phyloP scores from a whole-genome alignment of 2,797 vertebrate species.

The Rhyacichthys aspro region DNA sequence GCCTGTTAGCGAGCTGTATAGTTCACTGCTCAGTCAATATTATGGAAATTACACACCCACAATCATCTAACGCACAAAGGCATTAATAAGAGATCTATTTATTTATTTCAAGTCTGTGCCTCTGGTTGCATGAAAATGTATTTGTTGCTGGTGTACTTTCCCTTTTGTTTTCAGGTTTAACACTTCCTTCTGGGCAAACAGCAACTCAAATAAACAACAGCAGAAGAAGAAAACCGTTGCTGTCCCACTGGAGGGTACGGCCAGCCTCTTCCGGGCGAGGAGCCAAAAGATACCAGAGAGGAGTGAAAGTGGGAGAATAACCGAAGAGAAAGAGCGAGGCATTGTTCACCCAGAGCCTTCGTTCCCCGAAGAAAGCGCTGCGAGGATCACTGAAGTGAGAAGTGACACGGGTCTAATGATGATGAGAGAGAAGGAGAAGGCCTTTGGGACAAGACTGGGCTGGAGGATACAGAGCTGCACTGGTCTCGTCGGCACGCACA shows the following conservation, averaged over 20 bases:
- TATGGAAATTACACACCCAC: background rate
- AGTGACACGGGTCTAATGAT: slow-evolving; percentile 67
- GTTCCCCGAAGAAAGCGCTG: slow-evolving; percentile 35
- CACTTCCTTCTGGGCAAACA: slow-evolving; percentile 21
- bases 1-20: background rate
- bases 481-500: slow-evolving; percentile 14
- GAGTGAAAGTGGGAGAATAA: slow-evolving; percentile 14
- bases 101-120: background rate
- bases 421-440: slow-evolving; percentile 43
- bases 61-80: slow-evolving; percentile 6
- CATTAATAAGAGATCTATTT: background rate
- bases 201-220: background rate
- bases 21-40: slow-evolving; percentile 12
- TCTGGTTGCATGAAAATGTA: background rate
- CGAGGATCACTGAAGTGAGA: slow-evolving; percentile 46
- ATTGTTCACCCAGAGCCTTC: slow-evolving; percentile 47
- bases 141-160: slow-evolving; percentile 23
- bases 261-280: slow-evolving; percentile 22
- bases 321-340: slow-evolving; percentile 32
- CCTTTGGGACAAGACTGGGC: slow-evolving; percentile 54
- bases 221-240: slow-evolving; percentile 12
- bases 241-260: slow-evolving; percentile 45
- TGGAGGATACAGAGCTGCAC: slow-evolving; percentile 38
- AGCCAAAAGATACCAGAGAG: slow-evolving; percentile 42
- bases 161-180: slow-evolving; percentile 11